Evolutionary conservation across 2,113 vertebrate genomes (phyloP).

Genomic region (Leptobrachium leishanense): DNA sequence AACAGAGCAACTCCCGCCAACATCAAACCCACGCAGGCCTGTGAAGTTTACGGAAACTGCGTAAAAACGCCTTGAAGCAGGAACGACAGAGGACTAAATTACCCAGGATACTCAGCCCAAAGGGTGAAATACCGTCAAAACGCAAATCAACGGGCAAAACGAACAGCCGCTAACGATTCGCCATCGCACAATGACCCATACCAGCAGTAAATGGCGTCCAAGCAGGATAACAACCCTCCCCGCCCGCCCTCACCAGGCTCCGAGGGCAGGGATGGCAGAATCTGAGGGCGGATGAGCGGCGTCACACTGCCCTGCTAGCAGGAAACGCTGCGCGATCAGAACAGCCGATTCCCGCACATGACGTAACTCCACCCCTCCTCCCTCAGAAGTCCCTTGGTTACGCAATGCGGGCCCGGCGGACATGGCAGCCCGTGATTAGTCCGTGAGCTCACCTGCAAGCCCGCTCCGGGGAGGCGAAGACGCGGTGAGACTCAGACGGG

Average conservation of each 20-base stretch:
- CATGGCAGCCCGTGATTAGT: conserved; percentile 14
- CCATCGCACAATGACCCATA: too few species aligned
- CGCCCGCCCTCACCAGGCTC: too few species aligned
- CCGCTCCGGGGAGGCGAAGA: conserved; percentile 21
- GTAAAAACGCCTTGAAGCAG: background rate
- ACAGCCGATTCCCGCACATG: background rate
- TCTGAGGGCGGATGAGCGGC: too few species aligned
- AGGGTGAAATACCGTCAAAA: background rate
- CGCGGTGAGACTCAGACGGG: background rate
- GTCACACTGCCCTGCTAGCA: too few species aligned
- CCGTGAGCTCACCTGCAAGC: conserved; percentile 21
- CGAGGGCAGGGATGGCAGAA: too few species aligned
- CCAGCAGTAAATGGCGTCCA: too few species aligned
- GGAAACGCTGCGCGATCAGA: too few species aligned
- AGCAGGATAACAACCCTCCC: too few species aligned
- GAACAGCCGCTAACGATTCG: background rate
- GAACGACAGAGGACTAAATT: too few species aligned
- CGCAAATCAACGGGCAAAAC: too few species aligned
- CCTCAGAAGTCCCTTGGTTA: conserved; percentile 29
- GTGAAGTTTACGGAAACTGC: background rate
- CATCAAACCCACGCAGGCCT: background rate
- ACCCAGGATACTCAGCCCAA: background rate
- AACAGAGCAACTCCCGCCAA: conserved; percentile 34
- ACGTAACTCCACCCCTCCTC: conserved; percentile 8
- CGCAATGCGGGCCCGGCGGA: conserved; percentile 48